Evolutionary conservation across 2,888 invertebrate species (phyloP).

Genomic region (Drosophila prostipennis): DNA sequence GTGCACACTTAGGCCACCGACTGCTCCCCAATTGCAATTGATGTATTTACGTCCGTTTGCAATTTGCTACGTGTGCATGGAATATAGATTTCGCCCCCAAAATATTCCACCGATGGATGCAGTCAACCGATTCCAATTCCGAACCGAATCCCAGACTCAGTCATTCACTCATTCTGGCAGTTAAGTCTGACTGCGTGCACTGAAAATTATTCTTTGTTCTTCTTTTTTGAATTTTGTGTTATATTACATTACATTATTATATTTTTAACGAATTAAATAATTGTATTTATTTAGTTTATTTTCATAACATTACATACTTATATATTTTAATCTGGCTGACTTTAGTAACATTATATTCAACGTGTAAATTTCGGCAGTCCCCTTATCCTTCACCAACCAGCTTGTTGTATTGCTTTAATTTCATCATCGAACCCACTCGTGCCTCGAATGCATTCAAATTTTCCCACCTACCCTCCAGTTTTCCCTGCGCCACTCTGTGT

Average conservation of each 20-base stretch:
- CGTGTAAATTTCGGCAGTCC: neutral
- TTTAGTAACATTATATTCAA: no score
- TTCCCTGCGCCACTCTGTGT: constrained; percentile 4
- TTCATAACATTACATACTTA: no score
- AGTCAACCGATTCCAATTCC: constrained; percentile 51
- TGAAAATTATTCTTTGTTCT: neutral
- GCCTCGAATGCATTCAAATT: constrained; percentile 69
- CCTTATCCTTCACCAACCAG: neutral
- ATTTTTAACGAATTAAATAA: no score
- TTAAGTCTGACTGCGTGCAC: constrained; percentile 4
- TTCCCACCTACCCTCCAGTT: constrained; percentile 8
- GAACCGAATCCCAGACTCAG: constrained; percentile 14
- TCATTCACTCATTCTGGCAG: constrained; percentile 7
- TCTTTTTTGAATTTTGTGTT: no score
- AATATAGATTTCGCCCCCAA: constrained; percentile 59
- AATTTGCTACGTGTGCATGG: constrained; percentile 74
- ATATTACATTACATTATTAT: no score
- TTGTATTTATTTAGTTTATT: no score
- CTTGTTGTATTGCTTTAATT: constrained; percentile 72
- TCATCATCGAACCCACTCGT: constrained; percentile 62
- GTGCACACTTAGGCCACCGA: constrained; percentile 38
- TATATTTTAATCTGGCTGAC: no score
- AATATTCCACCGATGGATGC: constrained; percentile 55
- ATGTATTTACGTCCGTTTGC: constrained; percentile 79
- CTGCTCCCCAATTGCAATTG: constrained; percentile 66